Evolutionary conservation across 35 echinoderm and acorn worm genomes (phyloP).

Genomic region (Acanthaster planci): DNA sequence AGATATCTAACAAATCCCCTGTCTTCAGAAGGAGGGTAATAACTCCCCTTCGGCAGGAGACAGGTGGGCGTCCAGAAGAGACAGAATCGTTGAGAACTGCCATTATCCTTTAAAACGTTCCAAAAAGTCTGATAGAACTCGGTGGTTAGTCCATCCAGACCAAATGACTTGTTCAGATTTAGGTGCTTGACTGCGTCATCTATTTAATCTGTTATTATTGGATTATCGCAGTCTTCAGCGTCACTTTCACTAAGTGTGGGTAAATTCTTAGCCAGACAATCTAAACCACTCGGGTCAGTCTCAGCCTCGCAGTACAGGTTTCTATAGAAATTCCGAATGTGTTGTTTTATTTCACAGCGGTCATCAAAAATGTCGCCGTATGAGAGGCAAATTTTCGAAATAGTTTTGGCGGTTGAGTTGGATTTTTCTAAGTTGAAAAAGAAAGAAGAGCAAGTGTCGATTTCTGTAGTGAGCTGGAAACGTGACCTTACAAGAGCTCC

Average conservation of each 20-base stretch:
- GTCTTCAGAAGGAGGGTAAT: slow-evolving; percentile 29
- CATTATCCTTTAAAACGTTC: background rate
- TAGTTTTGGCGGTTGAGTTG: too few species aligned
- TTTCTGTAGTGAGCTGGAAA: too few species aligned
- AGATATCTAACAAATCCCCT: slow-evolving; percentile 31
- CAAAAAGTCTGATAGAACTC: slow-evolving; percentile 1
- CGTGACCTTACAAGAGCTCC: too few species aligned
- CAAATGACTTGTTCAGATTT: background rate
- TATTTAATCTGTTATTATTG: background rate
- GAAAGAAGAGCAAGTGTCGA: too few species aligned
- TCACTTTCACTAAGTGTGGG: background rate
- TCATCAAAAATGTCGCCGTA: too few species aligned
- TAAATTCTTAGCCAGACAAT: background rate
- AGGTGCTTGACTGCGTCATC: background rate
- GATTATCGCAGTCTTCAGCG: background rate
- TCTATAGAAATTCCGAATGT: too few species aligned
- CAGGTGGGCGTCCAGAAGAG: background rate
- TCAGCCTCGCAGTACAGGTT: too few species aligned
- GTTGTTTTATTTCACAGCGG: too few species aligned
- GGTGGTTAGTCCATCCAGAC: slow-evolving; percentile 13
- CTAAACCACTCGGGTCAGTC: too few species aligned
- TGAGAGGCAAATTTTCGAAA: too few species aligned
- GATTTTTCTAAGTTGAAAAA: too few species aligned
- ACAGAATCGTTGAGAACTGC: too few species aligned
- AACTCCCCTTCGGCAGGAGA: background rate